These are phyloP conservation scores for Brachyopa scutellaris DNA, from an alignment of 2,888 invertebrate species.

Conservation along the genomic window DNA sequence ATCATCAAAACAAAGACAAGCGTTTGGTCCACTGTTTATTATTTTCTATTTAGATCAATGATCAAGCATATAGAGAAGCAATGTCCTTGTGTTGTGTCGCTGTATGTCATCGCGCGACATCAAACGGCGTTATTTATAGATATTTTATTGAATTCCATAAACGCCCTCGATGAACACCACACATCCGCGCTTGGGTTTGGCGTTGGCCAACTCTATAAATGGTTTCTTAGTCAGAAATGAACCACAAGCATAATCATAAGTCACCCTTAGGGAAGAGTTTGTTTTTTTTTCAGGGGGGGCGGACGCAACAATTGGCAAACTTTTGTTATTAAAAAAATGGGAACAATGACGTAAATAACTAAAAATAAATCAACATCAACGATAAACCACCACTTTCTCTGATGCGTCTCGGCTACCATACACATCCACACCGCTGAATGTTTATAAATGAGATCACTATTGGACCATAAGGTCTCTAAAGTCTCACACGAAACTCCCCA, in stretches of 20 bases:
- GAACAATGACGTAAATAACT: constrained; percentile 63
- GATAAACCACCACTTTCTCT: constrained; percentile 42
- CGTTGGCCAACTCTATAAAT: constrained; percentile 14
- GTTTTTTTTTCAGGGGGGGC: neutral
- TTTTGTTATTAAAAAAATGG: constrained; percentile 16
- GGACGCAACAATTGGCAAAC: constrained; percentile 31
- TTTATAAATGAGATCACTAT: constrained; percentile 61
- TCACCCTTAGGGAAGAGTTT: neutral
- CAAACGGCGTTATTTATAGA: constrained; percentile 57
- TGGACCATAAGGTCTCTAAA: constrained; percentile 29
- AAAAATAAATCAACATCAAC: constrained; percentile 51
- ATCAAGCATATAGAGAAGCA: constrained; percentile 34
- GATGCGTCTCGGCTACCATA: constrained; percentile 1
- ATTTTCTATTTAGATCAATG: constrained; percentile 64
- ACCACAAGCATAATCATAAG: neutral
- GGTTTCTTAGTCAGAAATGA: constrained; percentile 17
- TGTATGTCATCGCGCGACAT: constrained; percentile 51
- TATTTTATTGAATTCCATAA: constrained; percentile 50
- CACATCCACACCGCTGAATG: constrained; percentile 7
- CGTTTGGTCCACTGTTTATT: constrained; percentile 12
- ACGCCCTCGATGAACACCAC: constrained; percentile 33
- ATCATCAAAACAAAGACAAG: constrained; percentile 28
- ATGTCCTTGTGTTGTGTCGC: constrained; percentile 49
- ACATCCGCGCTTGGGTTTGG: neutral
- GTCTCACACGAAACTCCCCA: constrained; percentile 22